These are phyloP conservation scores for Todiramphus chloris DNA, from an alignment of 2,113 vertebrate species.

Conservation along the genomic window DNA sequence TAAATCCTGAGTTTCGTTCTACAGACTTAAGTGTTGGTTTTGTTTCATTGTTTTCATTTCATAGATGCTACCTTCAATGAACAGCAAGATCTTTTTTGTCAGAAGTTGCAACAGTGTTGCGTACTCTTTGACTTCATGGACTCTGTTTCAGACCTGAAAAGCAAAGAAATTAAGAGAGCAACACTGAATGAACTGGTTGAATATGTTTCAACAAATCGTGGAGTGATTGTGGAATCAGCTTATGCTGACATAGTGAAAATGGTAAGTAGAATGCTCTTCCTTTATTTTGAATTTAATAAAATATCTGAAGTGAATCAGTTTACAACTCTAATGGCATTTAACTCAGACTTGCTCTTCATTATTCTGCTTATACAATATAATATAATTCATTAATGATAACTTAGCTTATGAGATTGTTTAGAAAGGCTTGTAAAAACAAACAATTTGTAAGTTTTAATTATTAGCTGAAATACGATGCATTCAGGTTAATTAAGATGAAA, in stretches of 20 bases:
- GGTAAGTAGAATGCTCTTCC: constrained; percentile 80
- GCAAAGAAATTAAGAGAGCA: constrained; percentile 98
- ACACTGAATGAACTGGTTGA: constrained; percentile 96
- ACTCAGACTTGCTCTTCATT: background rate
- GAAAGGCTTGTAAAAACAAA: constrained; percentile 22
- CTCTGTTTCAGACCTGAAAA: constrained; percentile 94
- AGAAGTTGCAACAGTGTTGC: constrained; percentile 97
- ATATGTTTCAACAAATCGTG: constrained; percentile 95
- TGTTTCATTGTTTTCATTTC: constrained; percentile 35
- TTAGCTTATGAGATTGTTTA: background rate
- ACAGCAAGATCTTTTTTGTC: constrained; percentile 93
- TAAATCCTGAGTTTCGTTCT: background rate
- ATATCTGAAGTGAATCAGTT: background rate
- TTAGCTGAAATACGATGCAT: background rate
- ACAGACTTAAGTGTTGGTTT: background rate
- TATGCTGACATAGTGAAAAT: constrained; percentile 97
- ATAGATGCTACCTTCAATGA: constrained; percentile 91
- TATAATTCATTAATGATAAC: background rate
- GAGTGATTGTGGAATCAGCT: constrained; percentile 91
- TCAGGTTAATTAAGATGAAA: background rate
- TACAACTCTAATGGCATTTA: background rate
- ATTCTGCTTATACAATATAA: background rate
- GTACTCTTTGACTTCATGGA: constrained; percentile 96
- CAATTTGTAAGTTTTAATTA: constrained; percentile 15
- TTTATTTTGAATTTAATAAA: constrained; percentile 2